Evolutionary conservation across 2,888 invertebrate species (phyloP).

Genomic region (Alloscopus bannaensis): DNA sequence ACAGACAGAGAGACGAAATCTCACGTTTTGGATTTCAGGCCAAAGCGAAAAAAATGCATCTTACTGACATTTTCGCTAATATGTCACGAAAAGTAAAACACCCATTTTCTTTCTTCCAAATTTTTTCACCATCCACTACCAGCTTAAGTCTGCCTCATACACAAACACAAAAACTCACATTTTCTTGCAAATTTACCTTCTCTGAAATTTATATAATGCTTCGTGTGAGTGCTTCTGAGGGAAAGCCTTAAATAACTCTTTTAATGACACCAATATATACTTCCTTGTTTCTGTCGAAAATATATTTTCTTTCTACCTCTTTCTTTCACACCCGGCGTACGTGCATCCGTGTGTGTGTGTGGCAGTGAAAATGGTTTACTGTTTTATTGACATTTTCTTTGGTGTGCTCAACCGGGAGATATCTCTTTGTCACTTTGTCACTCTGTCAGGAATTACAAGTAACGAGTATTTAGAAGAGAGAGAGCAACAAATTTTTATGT

Average conservation of each 20-base stretch:
- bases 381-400: conserved; percentile 37
- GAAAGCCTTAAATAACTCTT: conserved; percentile 20
- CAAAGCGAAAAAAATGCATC: too few species aligned
- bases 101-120: too few species aligned
- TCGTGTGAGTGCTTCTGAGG: conserved; percentile 3
- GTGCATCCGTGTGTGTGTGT: too few species aligned
- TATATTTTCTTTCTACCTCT: neutral
- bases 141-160: neutral
- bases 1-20: too few species aligned
- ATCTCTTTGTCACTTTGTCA: conserved; percentile 51
- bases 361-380: neutral
- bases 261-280: conserved; percentile 23
- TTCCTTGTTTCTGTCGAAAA: conserved; percentile 50
- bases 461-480: neutral
- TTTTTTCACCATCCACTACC: neutral
- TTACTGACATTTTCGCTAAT: too few species aligned
- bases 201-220: too few species aligned
- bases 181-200: too few species aligned
- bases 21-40: too few species aligned
- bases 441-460: conserved; percentile 45
- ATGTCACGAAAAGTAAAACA: too few species aligned
- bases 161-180: neutral
- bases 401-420: conserved; percentile 16
- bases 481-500: conserved; percentile 3
- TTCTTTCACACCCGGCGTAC: too few species aligned